Evolutionary conservation across 2,113 vertebrate genomes (phyloP).

Genomic region (Erpornis zantholeuca): DNA sequence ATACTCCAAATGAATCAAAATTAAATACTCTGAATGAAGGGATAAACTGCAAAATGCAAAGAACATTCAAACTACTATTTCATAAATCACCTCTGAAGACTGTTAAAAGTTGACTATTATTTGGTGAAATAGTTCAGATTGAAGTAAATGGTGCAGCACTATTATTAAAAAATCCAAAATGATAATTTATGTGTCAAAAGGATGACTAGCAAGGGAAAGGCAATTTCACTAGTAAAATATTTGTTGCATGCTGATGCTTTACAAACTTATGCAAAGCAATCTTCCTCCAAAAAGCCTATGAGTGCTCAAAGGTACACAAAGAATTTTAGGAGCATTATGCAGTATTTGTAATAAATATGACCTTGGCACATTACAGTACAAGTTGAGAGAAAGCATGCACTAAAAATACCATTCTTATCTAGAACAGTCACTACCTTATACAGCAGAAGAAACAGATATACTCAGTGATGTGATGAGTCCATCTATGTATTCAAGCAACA

Average conservation of each 20-base stretch:
- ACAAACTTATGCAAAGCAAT: background rate
- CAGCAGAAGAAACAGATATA: background rate
- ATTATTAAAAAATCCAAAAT: constrained; percentile 35
- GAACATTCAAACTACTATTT: background rate
- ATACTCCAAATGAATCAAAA: background rate
- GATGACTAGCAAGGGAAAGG: background rate
- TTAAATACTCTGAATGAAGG: background rate
- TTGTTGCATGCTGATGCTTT: constrained; percentile 13
- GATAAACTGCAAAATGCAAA: constrained; percentile 14
- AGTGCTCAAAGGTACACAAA: background rate
- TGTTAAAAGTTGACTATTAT: background rate
- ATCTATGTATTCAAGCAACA: background rate
- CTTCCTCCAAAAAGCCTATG: background rate
- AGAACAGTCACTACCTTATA: background rate
- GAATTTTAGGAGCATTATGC: background rate
- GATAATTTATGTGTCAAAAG: constrained; percentile 16
- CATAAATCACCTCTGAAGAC: constrained; percentile 1
- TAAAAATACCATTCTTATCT: background rate
- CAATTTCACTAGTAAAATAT: constrained; percentile 7
- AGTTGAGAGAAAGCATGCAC: background rate
- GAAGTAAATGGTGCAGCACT: constrained; percentile 16
- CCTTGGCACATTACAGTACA: background rate
- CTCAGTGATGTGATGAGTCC: background rate
- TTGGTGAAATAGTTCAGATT: background rate
- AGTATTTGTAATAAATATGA: background rate